Conservation (phyloP, 1,140 invertebrate species). For the Archivesica marissinica region DNA sequence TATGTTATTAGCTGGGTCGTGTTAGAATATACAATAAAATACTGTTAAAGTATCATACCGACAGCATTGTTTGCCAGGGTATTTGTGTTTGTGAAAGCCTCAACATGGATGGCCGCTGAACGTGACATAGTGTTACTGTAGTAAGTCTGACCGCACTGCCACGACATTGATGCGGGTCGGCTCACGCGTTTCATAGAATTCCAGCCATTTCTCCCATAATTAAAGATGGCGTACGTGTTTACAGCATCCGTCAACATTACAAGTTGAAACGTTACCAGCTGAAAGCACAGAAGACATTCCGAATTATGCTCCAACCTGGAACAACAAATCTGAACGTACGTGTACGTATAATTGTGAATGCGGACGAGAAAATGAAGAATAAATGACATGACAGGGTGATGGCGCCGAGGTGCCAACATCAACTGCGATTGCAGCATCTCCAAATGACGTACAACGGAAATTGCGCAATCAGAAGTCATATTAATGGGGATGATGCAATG, state of each 20-base stretch:
- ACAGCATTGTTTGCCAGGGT: too few species aligned
- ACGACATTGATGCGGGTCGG: slow-evolving; percentile 6
- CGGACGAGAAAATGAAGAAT: background rate
- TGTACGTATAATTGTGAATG: background rate
- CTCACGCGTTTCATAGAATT: background rate
- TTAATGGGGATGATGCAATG: too few species aligned
- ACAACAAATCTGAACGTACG: background rate
- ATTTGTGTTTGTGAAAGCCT: background rate
- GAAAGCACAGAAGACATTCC: background rate
- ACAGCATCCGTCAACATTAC: background rate
- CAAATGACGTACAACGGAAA: background rate
- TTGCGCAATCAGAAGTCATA: background rate
- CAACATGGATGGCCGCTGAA: background rate
- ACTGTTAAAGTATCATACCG: too few species aligned
- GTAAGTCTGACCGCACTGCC: background rate
- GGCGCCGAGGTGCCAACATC: background rate
- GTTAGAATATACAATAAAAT: too few species aligned
- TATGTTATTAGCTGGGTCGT: too few species aligned
- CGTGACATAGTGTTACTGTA: background rate
- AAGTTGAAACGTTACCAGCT: background rate
- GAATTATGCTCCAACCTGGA: background rate
- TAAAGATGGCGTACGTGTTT: slow-evolving; percentile 1
- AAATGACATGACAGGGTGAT: background rate
- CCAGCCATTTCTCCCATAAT: background rate
- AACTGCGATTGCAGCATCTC: too few species aligned